A percentile compares a stretch with the other conserved stretches of the same genome.
Evolutionary conservation across 2,797 vertebrate species (phyloP).

Genomic region (Furcifer pardalis): DNA sequence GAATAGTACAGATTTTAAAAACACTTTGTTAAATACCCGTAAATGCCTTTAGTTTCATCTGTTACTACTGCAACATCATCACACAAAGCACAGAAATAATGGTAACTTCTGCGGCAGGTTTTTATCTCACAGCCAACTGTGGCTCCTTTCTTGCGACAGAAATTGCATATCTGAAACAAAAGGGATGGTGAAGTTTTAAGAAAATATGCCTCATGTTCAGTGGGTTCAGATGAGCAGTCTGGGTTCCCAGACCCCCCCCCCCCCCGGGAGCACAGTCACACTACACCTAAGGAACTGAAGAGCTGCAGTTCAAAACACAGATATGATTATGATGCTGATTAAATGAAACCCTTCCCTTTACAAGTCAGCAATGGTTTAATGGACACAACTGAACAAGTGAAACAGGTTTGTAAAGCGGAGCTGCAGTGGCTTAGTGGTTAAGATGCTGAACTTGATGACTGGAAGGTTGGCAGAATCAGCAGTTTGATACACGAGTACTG

Average conservation of each 20-base stretch:
- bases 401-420: not conserved
- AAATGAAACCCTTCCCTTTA: not conserved
- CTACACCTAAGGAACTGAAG: no score
- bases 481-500: no score
- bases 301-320: no score
- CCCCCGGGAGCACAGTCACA: no score
- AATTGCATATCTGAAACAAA: conserved; percentile 64
- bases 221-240: no score
- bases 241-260: no score
- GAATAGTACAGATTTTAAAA: not conserved
- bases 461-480: no score
- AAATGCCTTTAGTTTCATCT: conserved; percentile 59
- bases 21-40: conserved; percentile 63
- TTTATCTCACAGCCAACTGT: conserved; percentile 74
- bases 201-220: not conserved
- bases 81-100: conserved; percentile 73
- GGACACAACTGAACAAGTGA: not conserved
- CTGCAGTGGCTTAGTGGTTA: no score
- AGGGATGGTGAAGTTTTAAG: conserved; percentile 11
- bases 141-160: conserved; percentile 72
- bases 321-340: not conserved
- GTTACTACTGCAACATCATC: conserved; percentile 59
- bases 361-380: not conserved
- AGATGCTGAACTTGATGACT: no score
- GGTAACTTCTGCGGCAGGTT: conserved; percentile 68